Percentiles rank a stretch among this genome's conserved stretches.
Conservation (phyloP, 2,888 invertebrate species). For the Pachydiplax longipennis region DNA sequence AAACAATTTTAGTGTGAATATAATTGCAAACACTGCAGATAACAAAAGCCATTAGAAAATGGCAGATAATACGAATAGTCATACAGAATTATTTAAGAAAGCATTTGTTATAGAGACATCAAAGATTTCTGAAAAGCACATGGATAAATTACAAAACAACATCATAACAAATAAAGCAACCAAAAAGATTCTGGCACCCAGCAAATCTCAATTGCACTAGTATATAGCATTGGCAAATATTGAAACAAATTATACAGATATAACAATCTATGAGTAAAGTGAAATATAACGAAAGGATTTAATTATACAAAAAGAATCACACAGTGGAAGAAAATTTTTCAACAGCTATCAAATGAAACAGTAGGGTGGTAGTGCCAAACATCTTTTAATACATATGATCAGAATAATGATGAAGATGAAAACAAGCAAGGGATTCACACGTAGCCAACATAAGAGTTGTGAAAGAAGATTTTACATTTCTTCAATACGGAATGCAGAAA, state of each 20-base stretch:
- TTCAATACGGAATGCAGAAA: neutral
- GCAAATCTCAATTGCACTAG: constrained; percentile 30
- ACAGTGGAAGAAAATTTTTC: constrained; percentile 4
- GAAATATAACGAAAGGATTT: constrained; percentile 18
- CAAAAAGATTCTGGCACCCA: constrained; percentile 43
- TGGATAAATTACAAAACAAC: constrained; percentile 17
- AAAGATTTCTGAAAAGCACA: constrained; percentile 32
- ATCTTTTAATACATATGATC: neutral
- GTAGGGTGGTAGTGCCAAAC: constrained; percentile 12
- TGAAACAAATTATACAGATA: constrained; percentile 28
- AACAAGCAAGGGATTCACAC: neutral
- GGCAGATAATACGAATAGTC: constrained; percentile 27
- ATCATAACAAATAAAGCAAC: constrained; percentile 42
- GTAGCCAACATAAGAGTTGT: neutral
- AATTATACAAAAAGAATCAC: constrained; percentile 26
- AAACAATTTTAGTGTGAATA: constrained; percentile 11
- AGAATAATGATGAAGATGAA: neutral
- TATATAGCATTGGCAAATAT: constrained; percentile 37
- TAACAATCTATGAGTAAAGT: constrained; percentile 27
- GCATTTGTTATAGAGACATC: constrained; percentile 39
- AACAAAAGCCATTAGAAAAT: constrained; percentile 14
- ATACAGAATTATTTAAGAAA: constrained; percentile 17
- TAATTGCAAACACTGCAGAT: constrained; percentile 28
- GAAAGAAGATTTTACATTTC: neutral
- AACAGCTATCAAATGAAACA: constrained; percentile 30